Base-by-base conservation (phyloP, 2,113 vertebrate genomes). In the Python bivittatus region DNA sequence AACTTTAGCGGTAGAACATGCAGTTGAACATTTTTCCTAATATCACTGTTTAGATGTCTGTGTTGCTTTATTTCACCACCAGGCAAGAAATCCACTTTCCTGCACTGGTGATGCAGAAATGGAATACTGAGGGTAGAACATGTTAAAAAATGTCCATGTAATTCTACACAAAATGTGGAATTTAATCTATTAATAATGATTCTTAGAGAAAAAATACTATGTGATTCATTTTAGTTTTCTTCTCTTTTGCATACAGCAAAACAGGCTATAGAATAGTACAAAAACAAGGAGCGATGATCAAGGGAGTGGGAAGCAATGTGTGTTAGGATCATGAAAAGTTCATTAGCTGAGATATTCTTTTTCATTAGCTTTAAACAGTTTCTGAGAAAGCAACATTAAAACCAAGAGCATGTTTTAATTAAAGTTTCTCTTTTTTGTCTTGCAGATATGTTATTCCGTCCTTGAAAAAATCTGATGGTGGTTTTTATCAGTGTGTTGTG, bases 401-500 rank as follows among this genome's bases (percentile, higher is more conserved):
- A 53, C 12, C 56, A n/a, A 61, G 15, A 58, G 15, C 0, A 0
- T 0, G 0, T 29, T 86, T 0, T 96, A 93, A 97, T 1, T 64
- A 17, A 87, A 88, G 0, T 93, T 91, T 60, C 79, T 93, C 60
- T 93, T 91, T 33, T 96, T 52, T 93, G 13, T 84, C 93, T 94
- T 61, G 0, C 27, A 99, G 99, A 97, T 98, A 98, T 87, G 96
- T 96, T 57, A 93, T 99, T 57, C 97, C 97, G 42, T 97, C 98
- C 29, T 89, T 99, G 94, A 97, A 96, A 97, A 98, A 97, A 93
- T 97, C 95, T 0, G 98, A 99, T 2, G 97, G 98, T 33, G 99
- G 99, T 29, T 97, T 95, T 93, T 99, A 99, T 95, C 99, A 98
- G 90, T 99, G 99, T 0, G 91, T 97, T 4, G 99, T 98, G 38